These are phyloP conservation scores for Lasioglossum oenotherae DNA, from an alignment of 2,888 invertebrate genomes.

Conservation along the genomic window DNA sequence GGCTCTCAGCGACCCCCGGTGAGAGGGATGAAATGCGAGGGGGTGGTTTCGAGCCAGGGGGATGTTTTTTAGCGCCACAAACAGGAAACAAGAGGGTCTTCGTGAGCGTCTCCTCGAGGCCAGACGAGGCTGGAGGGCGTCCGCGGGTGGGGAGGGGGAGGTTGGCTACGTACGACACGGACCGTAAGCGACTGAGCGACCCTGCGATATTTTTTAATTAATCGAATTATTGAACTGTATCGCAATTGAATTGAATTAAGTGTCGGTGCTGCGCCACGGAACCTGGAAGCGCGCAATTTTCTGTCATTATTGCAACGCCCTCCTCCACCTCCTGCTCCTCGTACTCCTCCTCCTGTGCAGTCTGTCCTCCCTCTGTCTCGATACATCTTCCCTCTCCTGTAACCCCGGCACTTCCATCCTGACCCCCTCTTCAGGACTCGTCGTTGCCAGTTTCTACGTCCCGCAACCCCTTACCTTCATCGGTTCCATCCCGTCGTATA, in stretches of 20 bases:
- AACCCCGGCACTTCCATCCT: background rate
- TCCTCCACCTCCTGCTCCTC: conserved; percentile 1
- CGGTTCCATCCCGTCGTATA: conserved; percentile 3
- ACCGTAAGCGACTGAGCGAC: conserved; percentile 66
- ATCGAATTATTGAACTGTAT: conserved; percentile 84
- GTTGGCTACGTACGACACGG: conserved; percentile 47
- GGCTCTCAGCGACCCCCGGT: conserved; percentile 53
- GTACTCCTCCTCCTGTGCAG: conserved; percentile 33
- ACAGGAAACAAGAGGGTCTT: conserved; percentile 13
- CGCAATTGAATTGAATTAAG: conserved; percentile 83
- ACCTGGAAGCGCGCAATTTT: conserved; percentile 79
- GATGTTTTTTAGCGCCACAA: conserved; percentile 3
- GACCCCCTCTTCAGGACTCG: conserved; percentile 6
- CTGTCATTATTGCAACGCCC: conserved; percentile 76
- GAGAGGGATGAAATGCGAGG: background rate
- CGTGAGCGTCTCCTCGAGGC: conserved; percentile 22
- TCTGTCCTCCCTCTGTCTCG: conserved; percentile 30
- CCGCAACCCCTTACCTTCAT: conserved; percentile 17
- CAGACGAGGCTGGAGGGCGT: conserved; percentile 15
- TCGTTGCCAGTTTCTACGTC: conserved; percentile 6
- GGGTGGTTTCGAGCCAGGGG: background rate
- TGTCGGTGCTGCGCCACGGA: conserved; percentile 74
- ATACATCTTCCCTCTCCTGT: conserved; percentile 29
- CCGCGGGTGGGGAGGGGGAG: conserved; percentile 4
- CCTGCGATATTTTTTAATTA: conserved; percentile 83